phyloP scores from a whole-genome alignment of 2,113 vertebrate genomes.

The Pedionomus torquatus region DNA sequence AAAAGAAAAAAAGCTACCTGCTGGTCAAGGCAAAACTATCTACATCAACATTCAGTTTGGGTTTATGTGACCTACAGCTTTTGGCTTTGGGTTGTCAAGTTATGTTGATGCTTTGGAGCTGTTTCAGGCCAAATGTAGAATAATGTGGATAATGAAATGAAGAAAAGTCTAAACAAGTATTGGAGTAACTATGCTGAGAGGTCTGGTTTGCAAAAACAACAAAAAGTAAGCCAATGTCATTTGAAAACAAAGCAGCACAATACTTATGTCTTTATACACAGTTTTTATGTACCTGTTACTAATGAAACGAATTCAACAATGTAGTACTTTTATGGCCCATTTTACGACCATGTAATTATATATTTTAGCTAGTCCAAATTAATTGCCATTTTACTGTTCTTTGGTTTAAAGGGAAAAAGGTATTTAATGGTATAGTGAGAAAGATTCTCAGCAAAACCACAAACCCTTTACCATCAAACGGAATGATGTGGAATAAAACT shows the following conservation, averaged over 20 bases:
- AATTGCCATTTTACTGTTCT: conserved; percentile 59
- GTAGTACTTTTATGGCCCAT: conserved; percentile 52
- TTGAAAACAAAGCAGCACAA: neutral
- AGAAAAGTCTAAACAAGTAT: neutral
- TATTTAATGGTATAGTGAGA: neutral
- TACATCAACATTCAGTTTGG: neutral
- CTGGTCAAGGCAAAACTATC: neutral
- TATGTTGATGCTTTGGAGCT: neutral
- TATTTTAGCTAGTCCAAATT: conserved; percentile 65
- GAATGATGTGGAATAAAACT: conserved; percentile 46
- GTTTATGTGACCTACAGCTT: neutral
- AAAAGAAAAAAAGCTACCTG: neutral
- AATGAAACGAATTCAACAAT: conserved; percentile 44
- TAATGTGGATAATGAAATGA: neutral
- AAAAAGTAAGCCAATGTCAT: neutral
- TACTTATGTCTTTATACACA: neutral
- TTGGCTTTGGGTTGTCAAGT: neutral
- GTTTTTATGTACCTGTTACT: conserved; percentile 18
- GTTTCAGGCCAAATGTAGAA: neutral
- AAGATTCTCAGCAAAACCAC: neutral
- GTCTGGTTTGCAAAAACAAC: neutral
- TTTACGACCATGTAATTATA: conserved; percentile 65
- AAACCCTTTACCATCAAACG: conserved; percentile 42
- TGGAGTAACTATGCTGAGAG: neutral
- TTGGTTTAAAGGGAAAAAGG: conserved; percentile 34